Conservation (phyloP, 2,797 vertebrate species). For the Manis javanica region DNA sequence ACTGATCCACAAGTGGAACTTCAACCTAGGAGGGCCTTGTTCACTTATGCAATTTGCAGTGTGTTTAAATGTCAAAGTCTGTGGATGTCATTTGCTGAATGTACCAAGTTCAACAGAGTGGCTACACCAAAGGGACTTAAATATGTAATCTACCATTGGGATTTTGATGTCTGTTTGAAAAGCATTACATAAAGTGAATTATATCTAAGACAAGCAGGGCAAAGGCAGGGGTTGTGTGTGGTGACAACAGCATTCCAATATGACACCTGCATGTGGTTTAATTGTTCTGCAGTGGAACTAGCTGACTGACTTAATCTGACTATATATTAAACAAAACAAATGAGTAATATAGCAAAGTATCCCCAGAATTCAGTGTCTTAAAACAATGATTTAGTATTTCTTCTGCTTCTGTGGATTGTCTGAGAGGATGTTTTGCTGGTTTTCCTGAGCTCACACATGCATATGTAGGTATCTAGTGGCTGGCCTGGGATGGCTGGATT, state of each 20-base stretch:
- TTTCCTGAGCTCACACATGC: not conserved
- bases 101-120: not conserved
- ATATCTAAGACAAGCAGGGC: not conserved
- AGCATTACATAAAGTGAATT: not conserved
- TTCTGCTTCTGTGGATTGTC: not conserved
- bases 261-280: not conserved
- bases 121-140: not conserved
- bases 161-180: not conserved
- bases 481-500: not conserved
- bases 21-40: not conserved
- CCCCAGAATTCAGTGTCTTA: not conserved
- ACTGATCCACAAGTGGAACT: not conserved
- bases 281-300: not conserved
- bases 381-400: not conserved
- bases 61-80: not conserved
- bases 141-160: not conserved
- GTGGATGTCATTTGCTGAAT: conserved; percentile 9
- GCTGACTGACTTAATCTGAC: not conserved
- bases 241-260: not conserved
- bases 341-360: not conserved
- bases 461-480: not conserved
- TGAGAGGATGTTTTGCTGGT: not conserved
- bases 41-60: not conserved
- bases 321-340: not conserved
- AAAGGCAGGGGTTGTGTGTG: not conserved